Conservation (phyloP, 2,888 invertebrate species). For the Andrena haemorrhoa region DNA sequence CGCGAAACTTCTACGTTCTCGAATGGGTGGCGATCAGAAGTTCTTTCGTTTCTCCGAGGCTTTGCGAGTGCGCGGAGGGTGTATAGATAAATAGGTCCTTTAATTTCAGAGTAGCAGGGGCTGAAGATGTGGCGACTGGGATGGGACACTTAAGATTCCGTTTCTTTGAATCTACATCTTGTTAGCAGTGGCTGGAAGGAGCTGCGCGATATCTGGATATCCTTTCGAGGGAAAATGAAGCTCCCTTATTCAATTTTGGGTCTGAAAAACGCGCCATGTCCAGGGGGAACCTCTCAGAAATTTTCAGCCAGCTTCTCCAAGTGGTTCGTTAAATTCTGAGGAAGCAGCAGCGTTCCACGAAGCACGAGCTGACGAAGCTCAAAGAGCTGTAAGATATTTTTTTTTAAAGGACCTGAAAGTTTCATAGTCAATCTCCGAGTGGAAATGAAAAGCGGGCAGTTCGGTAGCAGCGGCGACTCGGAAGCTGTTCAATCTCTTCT, state of each 20-base stretch:
- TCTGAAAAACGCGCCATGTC: not conserved
- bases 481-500: too few relatives aligned
- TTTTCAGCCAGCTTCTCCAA: not conserved
- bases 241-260: not conserved
- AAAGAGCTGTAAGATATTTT: not conserved
- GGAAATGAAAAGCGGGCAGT: too few relatives aligned
- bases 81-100: too few relatives aligned
- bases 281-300: not conserved
- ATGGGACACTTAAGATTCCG: too few relatives aligned
- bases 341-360: not conserved
- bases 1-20: too few relatives aligned
- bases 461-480: too few relatives aligned
- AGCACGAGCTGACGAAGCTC: not conserved
- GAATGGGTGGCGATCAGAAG: too few relatives aligned
- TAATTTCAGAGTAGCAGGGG: too few relatives aligned
- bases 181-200: not conserved
- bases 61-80: too few relatives aligned
- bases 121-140: too few relatives aligned
- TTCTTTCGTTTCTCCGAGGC: too few relatives aligned
- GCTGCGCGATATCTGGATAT: not conserved
- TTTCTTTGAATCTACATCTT: too few relatives aligned
- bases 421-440: not conserved
- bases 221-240: not conserved
- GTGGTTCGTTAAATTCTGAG: constrained; percentile 7
- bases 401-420: not conserved